phyloP scores from a whole-genome alignment of 2,888 invertebrate genomes.

The Arctia plantaginis region DNA sequence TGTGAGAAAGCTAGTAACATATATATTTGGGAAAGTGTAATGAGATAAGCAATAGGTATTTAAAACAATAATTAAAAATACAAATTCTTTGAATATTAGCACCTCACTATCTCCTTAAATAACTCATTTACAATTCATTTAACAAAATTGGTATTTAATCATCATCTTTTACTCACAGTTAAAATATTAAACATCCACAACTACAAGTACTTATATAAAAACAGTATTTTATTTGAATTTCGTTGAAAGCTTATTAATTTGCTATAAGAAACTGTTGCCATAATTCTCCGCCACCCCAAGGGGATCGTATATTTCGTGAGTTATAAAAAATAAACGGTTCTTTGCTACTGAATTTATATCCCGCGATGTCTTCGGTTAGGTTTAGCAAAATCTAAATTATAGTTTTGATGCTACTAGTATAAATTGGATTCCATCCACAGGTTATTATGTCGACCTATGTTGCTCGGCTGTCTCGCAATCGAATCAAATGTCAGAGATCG shows the following conservation, averaged over 20 bases:
- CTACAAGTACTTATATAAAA: constrained; percentile 3
- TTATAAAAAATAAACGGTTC: constrained; percentile 15
- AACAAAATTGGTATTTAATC: neutral
- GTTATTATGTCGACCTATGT: neutral
- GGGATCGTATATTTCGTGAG: constrained; percentile 10
- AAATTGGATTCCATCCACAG: neutral
- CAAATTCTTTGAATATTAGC: no score
- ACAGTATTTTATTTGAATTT: constrained; percentile 10
- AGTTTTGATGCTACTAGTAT: neutral
- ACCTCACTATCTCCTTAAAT: no score
- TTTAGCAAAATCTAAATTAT: neutral
- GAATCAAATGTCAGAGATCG: neutral
- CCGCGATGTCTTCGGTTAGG: neutral
- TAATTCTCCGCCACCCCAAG: constrained; percentile 11
- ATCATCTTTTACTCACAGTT: neutral
- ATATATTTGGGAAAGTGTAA: neutral
- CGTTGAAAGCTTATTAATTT: constrained; percentile 25
- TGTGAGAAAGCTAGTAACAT: neutral
- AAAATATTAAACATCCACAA: neutral
- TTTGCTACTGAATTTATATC: constrained; percentile 10
- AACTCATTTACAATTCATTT: no score
- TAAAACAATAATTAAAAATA: no score
- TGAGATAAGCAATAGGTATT: no score
- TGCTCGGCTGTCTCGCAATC: neutral
- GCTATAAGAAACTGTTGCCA: constrained; percentile 14